Evolutionary conservation across 1,140 invertebrate genomes (phyloP).

Genomic region (Aphaenogaster floridana): DNA sequence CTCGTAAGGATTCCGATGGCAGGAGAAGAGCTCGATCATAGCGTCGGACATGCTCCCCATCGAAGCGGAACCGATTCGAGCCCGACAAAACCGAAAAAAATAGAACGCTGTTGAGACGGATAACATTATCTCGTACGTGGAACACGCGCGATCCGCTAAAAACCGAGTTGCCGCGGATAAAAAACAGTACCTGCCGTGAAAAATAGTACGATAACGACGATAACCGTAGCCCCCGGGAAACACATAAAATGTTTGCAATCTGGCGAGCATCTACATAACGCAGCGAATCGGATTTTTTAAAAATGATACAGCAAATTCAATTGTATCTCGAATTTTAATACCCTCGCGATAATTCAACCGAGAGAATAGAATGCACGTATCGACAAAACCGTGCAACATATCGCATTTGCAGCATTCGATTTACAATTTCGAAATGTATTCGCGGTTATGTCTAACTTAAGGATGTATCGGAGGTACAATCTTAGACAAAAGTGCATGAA

Average conservation of each 20-base stretch:
- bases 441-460: background rate
- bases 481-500: too few relatives aligned
- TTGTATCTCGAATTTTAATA: constrained; percentile 45
- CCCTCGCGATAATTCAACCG: background rate
- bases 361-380: background rate
- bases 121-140: constrained; percentile 19
- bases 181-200: constrained; percentile 8
- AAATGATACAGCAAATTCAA: constrained; percentile 24
- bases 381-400: background rate
- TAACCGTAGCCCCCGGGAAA: constrained; percentile 17
- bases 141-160: background rate
- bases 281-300: constrained; percentile 10
- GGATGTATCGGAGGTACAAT: too few relatives aligned
- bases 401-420: background rate
- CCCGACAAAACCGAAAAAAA: background rate
- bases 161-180: constrained; percentile 19
- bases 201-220: constrained; percentile 28
- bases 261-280: background rate
- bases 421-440: constrained; percentile 34
- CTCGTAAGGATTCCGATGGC: constrained; percentile 31
- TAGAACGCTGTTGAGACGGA: background rate
- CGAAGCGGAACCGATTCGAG: background rate
- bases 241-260: constrained; percentile 33
- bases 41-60: constrained; percentile 6
- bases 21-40: constrained; percentile 52